A percentile compares a stretch with the other conserved stretches of the same genome.
Conservation (phyloP, 2,797 vertebrate species). For the Cirrhinus mrigala region DNA sequence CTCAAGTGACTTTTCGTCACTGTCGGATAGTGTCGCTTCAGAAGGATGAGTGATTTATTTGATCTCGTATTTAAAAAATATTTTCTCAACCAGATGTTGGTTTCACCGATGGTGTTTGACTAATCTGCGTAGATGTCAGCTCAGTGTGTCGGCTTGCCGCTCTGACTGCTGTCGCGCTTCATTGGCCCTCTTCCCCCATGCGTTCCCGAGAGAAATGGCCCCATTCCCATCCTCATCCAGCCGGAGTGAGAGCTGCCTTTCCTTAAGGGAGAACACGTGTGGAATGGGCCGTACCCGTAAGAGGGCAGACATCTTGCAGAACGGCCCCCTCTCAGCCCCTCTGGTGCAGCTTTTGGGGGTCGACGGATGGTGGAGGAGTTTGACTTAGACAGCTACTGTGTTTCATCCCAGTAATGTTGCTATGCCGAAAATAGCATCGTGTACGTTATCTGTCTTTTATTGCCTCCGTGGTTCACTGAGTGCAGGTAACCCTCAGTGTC, state of each 20-base stretch:
- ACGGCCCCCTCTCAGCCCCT: not conserved
- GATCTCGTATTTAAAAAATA: constrained; percentile 12
- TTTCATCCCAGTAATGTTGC: constrained; percentile 35
- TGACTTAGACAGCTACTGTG: constrained; percentile 17
- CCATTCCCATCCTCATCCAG: constrained; percentile 40
- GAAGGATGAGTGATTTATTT: constrained; percentile 1
- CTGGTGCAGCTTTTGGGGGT: constrained; percentile 28
- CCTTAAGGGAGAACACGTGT: constrained; percentile 39
- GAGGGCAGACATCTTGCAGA: constrained; percentile 27
- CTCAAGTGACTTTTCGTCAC: not conserved
- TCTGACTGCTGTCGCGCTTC: constrained; percentile 46
- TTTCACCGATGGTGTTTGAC: constrained; percentile 13
- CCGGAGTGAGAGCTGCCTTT: constrained; percentile 39
- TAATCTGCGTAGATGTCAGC: constrained; percentile 43
- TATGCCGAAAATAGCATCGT: constrained; percentile 33
- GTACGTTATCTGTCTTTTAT: constrained; percentile 18
- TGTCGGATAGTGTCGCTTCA: not conserved
- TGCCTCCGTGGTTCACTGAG: not conserved
- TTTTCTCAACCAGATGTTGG: not conserved
- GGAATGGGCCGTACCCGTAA: not conserved
- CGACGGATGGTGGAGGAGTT: not conserved
- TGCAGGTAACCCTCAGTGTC: constrained; percentile 23
- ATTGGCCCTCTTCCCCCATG: constrained; percentile 34
- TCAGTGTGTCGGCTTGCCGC: constrained; percentile 42
- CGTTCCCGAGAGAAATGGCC: constrained; percentile 1